Base-by-base conservation (phyloP, 2,113 vertebrate species). In the Sylvilagus bachmani region DNA sequence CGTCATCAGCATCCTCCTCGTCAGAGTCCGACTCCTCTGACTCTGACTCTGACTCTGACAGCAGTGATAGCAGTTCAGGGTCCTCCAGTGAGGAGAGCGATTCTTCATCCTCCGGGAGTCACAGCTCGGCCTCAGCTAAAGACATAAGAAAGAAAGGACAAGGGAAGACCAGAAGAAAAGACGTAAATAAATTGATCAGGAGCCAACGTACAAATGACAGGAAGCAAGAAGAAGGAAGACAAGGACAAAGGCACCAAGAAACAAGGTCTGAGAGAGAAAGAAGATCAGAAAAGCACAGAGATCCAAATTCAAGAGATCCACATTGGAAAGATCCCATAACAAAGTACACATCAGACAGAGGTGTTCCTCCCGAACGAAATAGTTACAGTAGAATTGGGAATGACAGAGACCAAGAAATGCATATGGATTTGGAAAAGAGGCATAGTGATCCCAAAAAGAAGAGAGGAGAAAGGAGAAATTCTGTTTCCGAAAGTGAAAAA, bases 21-120 rank as follows among this genome's bases (percentile, higher is more conserved):
- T 98, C 98, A 6, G 98, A 98, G 5, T 98, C 99, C 0, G 98
- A 98, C 94, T 99, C 98, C 25, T 98, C 98, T 10, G 98, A 98
- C 79, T 99, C 98, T 2, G 55, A 58, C 24, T 98, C 98, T 2
- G 98, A 96, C 22, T 98, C 98, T 5, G 97, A 98, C 78, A 98
- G 98, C 96, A 98, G 98, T 44, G 98, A 97, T 77, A 98, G 97
- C 90, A 98, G 97, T 66, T 99, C 99, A 12, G 99, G 98, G 25
- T 99, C 99, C 1, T 99, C 99, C 87, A 99, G 98, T 58, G 98
- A 98, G 78, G 96, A 97, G 10, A 99, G 98, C 0, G 98, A 98
- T 13, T 99, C 99, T 4, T 99, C 99, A 6, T 98, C 98, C 2
- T 92, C 96, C 93, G 98, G 98, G 33, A 97, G 86, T 73, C 93